phyloP scores from a whole-genome alignment of 2,113 vertebrate genomes.

The Urocolius indicus region DNA sequence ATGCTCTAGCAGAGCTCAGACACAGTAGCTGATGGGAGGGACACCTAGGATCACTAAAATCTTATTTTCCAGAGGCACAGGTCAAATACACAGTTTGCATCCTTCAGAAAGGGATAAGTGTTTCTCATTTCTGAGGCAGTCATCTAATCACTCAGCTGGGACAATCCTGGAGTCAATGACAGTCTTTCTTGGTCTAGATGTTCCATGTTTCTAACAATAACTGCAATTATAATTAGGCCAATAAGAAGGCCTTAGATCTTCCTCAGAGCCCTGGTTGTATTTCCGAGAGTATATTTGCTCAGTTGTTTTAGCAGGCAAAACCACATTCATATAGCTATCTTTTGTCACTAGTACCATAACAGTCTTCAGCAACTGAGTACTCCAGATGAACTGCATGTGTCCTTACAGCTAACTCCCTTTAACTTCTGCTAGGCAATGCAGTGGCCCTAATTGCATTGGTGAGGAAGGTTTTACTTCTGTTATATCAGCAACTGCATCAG shows the following conservation, averaged over 20 bases:
- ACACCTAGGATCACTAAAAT: background rate
- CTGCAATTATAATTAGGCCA: background rate
- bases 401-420: background rate
- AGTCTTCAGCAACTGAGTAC: background rate
- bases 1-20: background rate
- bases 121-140: background rate
- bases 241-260: background rate
- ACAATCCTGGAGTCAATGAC: background rate
- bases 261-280: background rate
- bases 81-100: background rate
- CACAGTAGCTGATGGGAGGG: background rate
- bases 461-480: background rate
- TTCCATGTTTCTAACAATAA: background rate
- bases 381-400: background rate
- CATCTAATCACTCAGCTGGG: background rate
- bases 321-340: rapidly evolving
- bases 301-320: background rate
- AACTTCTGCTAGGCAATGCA: background rate
- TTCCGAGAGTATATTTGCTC: background rate
- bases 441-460: background rate
- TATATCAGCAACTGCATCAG: background rate
- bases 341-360: background rate
- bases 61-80: background rate
- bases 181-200: background rate
- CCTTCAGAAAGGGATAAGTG: background rate